A percentile compares a stretch with the other conserved stretches of the same genome.
phyloP scores from a whole-genome alignment of 2,888 invertebrate genomes.

The Drosophila borealis region DNA sequence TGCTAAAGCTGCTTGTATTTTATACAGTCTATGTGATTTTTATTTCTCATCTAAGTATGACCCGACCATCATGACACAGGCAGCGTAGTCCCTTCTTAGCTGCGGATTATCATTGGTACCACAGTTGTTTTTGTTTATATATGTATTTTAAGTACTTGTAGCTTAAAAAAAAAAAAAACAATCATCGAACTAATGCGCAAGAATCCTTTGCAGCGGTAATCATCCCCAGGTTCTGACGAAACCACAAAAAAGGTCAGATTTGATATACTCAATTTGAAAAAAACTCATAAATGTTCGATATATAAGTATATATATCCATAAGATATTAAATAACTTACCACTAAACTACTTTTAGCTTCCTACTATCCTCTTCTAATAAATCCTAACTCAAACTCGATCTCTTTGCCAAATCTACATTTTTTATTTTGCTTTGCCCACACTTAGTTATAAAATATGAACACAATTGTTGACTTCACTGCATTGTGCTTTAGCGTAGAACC shows the following conservation, averaged over 20 bases:
- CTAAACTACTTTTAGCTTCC: constrained; percentile 19
- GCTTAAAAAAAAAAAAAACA: constrained; percentile 6
- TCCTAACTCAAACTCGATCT: constrained; percentile 25
- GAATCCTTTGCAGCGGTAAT: constrained; percentile 84
- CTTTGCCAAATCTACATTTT: constrained; percentile 1
- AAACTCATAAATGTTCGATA: constrained; percentile 13
- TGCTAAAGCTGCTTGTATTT: constrained; percentile 6
- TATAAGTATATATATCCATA: constrained; percentile 16
- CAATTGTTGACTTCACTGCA: constrained; percentile 33
- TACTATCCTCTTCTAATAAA: constrained; percentile 5
- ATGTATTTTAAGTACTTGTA: constrained; percentile 25
- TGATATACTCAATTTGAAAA: constrained; percentile 45
- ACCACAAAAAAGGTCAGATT: constrained; percentile 84
- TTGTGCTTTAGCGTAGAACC: constrained; percentile 33
- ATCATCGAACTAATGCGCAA: constrained; percentile 60
- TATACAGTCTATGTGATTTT: neutral
- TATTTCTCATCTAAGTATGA: constrained; percentile 1
- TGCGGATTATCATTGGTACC: constrained; percentile 2
- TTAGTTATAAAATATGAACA: constrained; percentile 32
- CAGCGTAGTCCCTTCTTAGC: constrained; percentile 1
- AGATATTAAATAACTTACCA: constrained; percentile 19
- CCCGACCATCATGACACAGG: neutral
- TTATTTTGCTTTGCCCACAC: constrained; percentile 26
- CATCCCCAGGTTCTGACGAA: constrained; percentile 83
- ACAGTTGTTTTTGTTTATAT: neutral